These are phyloP conservation scores for Colletes collaris DNA, from an alignment of 2,888 invertebrate genomes.

Conservation along the genomic window DNA sequence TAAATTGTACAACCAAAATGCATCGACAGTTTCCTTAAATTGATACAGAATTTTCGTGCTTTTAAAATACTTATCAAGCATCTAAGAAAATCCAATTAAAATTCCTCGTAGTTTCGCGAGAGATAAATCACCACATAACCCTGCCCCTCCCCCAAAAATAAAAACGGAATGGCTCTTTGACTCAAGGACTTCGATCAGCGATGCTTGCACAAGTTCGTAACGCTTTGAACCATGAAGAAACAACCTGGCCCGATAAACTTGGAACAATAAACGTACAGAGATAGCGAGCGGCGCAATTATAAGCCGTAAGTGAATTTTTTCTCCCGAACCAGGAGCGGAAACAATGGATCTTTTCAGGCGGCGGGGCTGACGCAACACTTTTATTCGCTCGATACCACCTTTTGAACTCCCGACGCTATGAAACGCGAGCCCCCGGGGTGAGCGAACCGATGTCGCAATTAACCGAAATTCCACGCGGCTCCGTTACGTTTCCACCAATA, in stretches of 20 bases:
- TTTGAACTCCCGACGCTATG: constrained; percentile 27
- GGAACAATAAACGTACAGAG: constrained; percentile 43
- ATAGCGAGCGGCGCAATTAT: constrained; percentile 52
- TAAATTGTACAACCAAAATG: too few relatives aligned
- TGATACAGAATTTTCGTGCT: too few relatives aligned
- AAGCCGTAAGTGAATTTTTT: constrained; percentile 47
- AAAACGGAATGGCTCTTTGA: too few relatives aligned
- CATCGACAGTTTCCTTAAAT: too few relatives aligned
- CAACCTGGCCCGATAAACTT: constrained; percentile 41
- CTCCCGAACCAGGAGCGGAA: constrained; percentile 45
- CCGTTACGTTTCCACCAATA: constrained; percentile 12
- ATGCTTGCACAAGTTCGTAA: constrained; percentile 38
- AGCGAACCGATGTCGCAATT: constrained; percentile 35
- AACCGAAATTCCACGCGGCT: constrained; percentile 44
- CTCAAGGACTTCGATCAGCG: not conserved
- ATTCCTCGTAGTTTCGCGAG: too few relatives aligned
- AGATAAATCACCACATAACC: too few relatives aligned
- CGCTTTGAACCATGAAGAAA: constrained; percentile 49
- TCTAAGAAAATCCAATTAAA: too few relatives aligned
- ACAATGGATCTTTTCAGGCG: constrained; percentile 52
- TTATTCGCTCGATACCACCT: constrained; percentile 47
- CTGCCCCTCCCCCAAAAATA: too few relatives aligned
- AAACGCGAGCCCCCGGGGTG: constrained; percentile 38
- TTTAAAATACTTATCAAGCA: too few relatives aligned
- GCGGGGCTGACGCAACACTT: constrained; percentile 49